phyloP scores from a whole-genome alignment of 2,888 invertebrate genomes.

The Enoplolaimus lenunculus region DNA sequence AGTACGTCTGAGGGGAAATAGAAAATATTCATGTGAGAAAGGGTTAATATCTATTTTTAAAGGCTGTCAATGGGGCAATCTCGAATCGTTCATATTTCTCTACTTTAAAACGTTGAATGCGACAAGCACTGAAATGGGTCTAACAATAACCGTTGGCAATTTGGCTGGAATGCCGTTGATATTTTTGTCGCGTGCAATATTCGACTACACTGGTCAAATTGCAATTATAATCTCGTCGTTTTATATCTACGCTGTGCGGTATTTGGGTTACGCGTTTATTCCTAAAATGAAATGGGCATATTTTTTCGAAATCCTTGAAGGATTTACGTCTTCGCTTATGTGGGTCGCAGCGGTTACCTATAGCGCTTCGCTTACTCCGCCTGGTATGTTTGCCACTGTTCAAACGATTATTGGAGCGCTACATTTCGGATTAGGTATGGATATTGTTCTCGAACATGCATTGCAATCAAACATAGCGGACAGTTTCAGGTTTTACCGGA shows the following conservation, averaged over 20 bases:
- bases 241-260: constrained; percentile 58
- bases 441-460: too few species aligned
- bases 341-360: constrained; percentile 15
- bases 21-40: too few species aligned
- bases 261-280: constrained; percentile 49
- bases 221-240: constrained; percentile 63
- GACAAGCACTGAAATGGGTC: constrained; percentile 60
- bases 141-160: constrained; percentile 63
- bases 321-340: constrained; percentile 8
- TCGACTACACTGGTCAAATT: constrained; percentile 57
- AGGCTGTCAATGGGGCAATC: constrained; percentile 69
- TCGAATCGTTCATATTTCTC: constrained; percentile 68
- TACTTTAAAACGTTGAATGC: constrained; percentile 61
- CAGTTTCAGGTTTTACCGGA: too few species aligned
- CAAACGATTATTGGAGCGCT: constrained; percentile 17
- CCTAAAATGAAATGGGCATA: constrained; percentile 20
- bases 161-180: constrained; percentile 60
- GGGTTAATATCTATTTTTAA: too few species aligned
- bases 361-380: constrained; percentile 11
- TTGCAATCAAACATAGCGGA: too few species aligned
- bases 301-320: constrained; percentile 46
- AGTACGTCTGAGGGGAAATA: too few species aligned
- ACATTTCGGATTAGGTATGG: constrained; percentile 32
- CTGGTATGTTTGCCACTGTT: constrained; percentile 15
- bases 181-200: constrained; percentile 61